Conservation (phyloP, 2,113 vertebrate species). For the Agapornis roseicollis region DNA sequence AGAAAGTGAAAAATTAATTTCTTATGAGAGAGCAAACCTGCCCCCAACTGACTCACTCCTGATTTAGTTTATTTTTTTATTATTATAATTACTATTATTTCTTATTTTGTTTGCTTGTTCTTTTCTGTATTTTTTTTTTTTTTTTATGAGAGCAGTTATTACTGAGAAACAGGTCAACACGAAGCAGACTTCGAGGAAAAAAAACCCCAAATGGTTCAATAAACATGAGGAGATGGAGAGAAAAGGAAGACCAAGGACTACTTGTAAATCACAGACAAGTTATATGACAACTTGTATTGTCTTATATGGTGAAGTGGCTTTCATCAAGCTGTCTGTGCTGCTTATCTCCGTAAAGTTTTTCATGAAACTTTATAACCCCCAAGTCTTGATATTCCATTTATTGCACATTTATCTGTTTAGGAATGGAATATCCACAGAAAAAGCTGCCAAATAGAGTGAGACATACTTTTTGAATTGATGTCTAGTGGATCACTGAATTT, state of each 20-base stretch:
- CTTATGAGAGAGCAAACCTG: background rate
- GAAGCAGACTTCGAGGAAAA: background rate
- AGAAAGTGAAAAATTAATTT: background rate
- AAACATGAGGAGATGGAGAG: background rate
- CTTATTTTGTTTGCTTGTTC: background rate
- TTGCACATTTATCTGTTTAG: background rate
- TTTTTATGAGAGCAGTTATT: background rate
- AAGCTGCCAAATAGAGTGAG: background rate
- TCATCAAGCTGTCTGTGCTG: background rate
- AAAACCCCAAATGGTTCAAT: background rate
- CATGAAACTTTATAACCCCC: background rate
- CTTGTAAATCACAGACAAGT: background rate
- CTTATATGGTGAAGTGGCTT: background rate
- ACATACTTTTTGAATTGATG: rapidly evolving
- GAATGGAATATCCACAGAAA: background rate
- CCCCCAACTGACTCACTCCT: background rate
- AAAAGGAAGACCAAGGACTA: background rate
- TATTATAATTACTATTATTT: background rate
- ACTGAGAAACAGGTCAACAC: background rate
- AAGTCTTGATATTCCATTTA: background rate
- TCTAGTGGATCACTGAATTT: background rate
- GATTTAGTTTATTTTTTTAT: background rate
- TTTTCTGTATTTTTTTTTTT: background rate
- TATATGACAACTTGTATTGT: background rate
- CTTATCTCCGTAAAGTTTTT: background rate